These are phyloP conservation scores for Coelopa frigida DNA, from an alignment of 1,140 invertebrate genomes.

Conservation along the genomic window DNA sequence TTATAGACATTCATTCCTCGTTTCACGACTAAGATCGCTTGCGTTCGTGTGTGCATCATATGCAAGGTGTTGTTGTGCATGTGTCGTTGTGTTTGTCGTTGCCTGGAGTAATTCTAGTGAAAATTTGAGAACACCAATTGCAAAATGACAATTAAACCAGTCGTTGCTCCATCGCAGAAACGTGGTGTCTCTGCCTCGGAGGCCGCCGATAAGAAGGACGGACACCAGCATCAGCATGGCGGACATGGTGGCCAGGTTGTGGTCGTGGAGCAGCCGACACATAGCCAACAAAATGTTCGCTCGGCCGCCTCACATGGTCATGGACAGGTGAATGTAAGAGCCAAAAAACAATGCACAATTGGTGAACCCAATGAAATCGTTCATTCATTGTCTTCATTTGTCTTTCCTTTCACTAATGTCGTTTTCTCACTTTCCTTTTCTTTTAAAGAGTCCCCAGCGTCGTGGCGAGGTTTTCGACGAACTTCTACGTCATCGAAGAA, in stretches of 20 bases:
- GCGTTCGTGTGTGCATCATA: too few relatives aligned
- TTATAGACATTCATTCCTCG: too few relatives aligned
- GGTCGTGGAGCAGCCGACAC: too few relatives aligned
- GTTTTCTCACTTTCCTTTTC: neutral
- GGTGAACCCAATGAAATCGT: too few relatives aligned
- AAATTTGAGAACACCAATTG: too few relatives aligned
- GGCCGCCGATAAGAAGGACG: conserved; percentile 7
- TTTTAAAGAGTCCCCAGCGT: conserved; percentile 34
- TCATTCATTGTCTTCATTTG: conserved; percentile 5
- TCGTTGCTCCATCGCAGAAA: conserved; percentile 11
- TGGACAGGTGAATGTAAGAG: conserved; percentile 6
- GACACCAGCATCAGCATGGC: neutral
- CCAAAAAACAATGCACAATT: too few relatives aligned
- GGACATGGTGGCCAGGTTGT: too few relatives aligned
- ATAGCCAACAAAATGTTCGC: too few relatives aligned
- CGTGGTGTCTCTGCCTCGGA: neutral
- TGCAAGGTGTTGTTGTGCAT: too few relatives aligned
- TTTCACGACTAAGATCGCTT: too few relatives aligned
- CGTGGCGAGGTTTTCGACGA: conserved; percentile 40
- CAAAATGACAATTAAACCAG: conserved; percentile 13
- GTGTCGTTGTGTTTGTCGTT: too few relatives aligned
- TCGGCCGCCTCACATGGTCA: conserved; percentile 7
- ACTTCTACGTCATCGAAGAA: conserved; percentile 35
- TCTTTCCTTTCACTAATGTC: neutral
- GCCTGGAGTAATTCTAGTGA: too few relatives aligned